Evolutionary conservation across 37 sponge, comb jelly and placozoan genomes (phyloP).

Genomic region (Hormiphora californensis): DNA sequence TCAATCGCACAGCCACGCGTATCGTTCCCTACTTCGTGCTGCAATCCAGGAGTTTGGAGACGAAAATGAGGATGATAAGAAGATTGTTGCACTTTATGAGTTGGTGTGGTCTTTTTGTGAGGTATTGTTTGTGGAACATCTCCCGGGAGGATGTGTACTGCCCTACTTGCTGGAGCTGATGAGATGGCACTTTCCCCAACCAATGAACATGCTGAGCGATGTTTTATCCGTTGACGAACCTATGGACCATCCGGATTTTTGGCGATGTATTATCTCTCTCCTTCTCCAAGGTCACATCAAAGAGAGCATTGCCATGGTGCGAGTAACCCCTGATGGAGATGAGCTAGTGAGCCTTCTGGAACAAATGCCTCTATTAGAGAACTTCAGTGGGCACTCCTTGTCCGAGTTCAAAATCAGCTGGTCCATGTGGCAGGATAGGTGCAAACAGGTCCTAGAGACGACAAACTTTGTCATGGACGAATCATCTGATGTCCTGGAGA

Average conservation of each 20-base stretch:
- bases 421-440: conserved; percentile 49
- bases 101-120: conserved; percentile 51
- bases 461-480: conserved; percentile 1
- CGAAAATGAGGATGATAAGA: conserved; percentile 51
- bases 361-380: conserved; percentile 35
- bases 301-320: background rate
- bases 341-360: background rate
- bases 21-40: background rate
- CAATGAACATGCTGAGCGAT: background rate
- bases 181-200: conserved; percentile 52
- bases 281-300: conserved; percentile 20
- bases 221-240: conserved; percentile 16
- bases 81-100: conserved; percentile 37
- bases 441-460: conserved; percentile 8
- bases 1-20: conserved; percentile 49
- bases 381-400: conserved; percentile 49
- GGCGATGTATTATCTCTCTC: conserved; percentile 33
- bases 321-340: conserved; percentile 31
- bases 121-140: conserved; percentile 32
- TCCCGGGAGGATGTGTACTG: conserved; percentile 45
- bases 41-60: conserved; percentile 30
- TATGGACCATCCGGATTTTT: conserved; percentile 20
- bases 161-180: conserved; percentile 38
- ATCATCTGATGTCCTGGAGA: conserved; percentile 16
- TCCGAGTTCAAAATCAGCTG: conserved; percentile 45